A percentile compares a stretch with the other conserved stretches of the same genome.
Conservation (phyloP, 1,140 invertebrate species). For the Colletes latitarsis region DNA sequence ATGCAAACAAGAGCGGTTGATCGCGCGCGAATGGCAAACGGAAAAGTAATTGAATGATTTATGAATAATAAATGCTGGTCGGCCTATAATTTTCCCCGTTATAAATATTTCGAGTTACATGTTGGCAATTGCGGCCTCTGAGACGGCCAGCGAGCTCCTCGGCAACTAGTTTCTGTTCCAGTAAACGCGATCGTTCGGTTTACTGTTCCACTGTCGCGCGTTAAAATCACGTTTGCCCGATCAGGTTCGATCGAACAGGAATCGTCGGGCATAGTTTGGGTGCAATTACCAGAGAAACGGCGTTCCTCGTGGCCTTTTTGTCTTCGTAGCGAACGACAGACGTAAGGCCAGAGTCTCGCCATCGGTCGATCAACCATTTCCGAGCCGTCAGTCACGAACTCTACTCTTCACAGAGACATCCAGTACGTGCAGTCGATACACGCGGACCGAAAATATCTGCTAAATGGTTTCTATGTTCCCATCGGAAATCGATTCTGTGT, state of each 20-base stretch:
- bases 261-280: background rate
- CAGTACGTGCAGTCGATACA: background rate
- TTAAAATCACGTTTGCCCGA: too few relatives aligned
- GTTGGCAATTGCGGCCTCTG: background rate
- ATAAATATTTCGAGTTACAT: slow-evolving; percentile 15
- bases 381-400: slow-evolving; percentile 25
- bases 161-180: background rate
- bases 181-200: background rate
- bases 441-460: slow-evolving; percentile 5
- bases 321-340: background rate
- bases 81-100: slow-evolving; percentile 10
- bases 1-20: too few relatives aligned
- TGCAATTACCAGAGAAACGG: background rate
- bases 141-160: too few relatives aligned
- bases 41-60: slow-evolving; percentile 32
- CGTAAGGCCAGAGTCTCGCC: slow-evolving; percentile 23
- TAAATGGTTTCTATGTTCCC: background rate
- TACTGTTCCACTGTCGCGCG: too few relatives aligned
- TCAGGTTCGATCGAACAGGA: too few relatives aligned
- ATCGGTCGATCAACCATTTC: slow-evolving; percentile 35
- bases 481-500: slow-evolving; percentile 30
- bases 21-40: too few relatives aligned
- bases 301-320: background rate
- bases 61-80: slow-evolving; percentile 7
- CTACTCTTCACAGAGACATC: background rate